Base-by-base conservation (phyloP, 2,888 invertebrate species). In the Oxycera nigricornis region DNA sequence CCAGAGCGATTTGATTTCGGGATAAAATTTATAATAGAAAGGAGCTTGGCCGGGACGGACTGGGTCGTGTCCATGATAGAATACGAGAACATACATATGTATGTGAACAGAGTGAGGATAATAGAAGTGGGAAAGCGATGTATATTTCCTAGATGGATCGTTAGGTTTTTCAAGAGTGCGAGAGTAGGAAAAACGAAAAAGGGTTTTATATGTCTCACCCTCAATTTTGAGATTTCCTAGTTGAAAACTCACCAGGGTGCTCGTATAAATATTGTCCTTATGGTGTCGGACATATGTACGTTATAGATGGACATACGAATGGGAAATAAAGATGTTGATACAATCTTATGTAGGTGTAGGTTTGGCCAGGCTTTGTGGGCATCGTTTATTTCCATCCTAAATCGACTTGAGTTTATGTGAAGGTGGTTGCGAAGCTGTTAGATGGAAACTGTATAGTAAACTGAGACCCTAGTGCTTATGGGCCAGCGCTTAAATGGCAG, bases 1-100 rank as follows among this genome's bases (percentile, higher is more conserved):
- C 30, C 70, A 70, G 72, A 50, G 39, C 74, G 76, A 74, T 76
- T 74, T 72, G 74, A 70, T 59, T 72, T 72, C 35, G 26, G 72
- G 72, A 72, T 72, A 65, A 65, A 39, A 14, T 65, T 65, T 65
- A 22, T 65, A 65, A 65, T 65, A 26, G 65, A 41, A 65, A 65
- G 39, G 39, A 65, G n/a, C 65, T 22, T 14, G 65, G 41, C 65
- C 39, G 30, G 39, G 17, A 39, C 39, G 65, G 39, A 65, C 41
- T 65, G 65, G 70, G 55, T 70, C 17, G 70, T 70, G 70, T 52
- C 70, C 70, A 55, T 55, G 20, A 9, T 46, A 24, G 57, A 11
- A 31, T 20, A n/a, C n/a, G n/a, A n/a, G n/a, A 24, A 14, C 14
- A 17, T n/a, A 30, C 31, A 30, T n/a, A 35, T 41, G n/a, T 62